A percentile compares a stretch with the other conserved stretches of the same genome.
phyloP scores from a whole-genome alignment of 30 jellyfish, hydroid and myxozoan genomes.

The Aurelia aurita region DNA sequence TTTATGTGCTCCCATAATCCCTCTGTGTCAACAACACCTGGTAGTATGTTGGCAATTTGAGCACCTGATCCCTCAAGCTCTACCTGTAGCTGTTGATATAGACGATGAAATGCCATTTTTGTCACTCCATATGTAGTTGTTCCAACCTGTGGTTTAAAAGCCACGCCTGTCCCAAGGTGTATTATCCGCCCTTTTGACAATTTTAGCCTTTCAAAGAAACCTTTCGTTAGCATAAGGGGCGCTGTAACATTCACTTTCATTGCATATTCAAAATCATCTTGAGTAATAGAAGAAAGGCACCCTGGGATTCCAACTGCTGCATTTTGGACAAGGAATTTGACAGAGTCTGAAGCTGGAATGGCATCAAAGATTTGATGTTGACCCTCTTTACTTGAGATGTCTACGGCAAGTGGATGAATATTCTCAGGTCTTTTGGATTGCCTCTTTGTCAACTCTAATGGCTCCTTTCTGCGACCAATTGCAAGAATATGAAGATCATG shows the following conservation, averaged over 20 bases:
- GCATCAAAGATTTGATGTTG: slow-evolving; percentile 12
- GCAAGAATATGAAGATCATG: slow-evolving; percentile 33
- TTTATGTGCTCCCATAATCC: slow-evolving; percentile 62
- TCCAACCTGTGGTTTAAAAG: slow-evolving; percentile 59
- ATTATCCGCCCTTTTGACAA: slow-evolving; percentile 37
- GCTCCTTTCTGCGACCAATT: slow-evolving; percentile 44
- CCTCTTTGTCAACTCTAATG: slow-evolving; percentile 14
- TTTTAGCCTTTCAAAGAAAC: slow-evolving; percentile 3
- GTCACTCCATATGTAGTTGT: slow-evolving; percentile 66
- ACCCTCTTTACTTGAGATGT: slow-evolving; percentile 20
- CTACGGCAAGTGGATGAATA: slow-evolving; percentile 9
- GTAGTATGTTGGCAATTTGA: slow-evolving; percentile 56
- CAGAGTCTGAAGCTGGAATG: slow-evolving; percentile 15
- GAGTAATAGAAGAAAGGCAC: slow-evolving; percentile 10
- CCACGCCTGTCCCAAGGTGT: slow-evolving; percentile 70
- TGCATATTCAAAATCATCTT: slow-evolving; percentile 62
- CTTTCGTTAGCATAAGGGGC: slow-evolving; percentile 32
- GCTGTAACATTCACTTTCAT: slow-evolving; percentile 58
- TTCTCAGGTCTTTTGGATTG: slow-evolving; percentile 14
- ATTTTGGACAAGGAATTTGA: slow-evolving; percentile 54
- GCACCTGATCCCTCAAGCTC: slow-evolving; percentile 48
- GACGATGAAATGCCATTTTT: slow-evolving; percentile 63
- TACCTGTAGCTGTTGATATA: slow-evolving; percentile 33
- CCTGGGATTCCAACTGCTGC: slow-evolving; percentile 69
- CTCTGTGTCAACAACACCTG: slow-evolving; percentile 71